Evolutionary conservation across 2,797 vertebrate genomes (phyloP).

Genomic region (Anabas testudineus): DNA sequence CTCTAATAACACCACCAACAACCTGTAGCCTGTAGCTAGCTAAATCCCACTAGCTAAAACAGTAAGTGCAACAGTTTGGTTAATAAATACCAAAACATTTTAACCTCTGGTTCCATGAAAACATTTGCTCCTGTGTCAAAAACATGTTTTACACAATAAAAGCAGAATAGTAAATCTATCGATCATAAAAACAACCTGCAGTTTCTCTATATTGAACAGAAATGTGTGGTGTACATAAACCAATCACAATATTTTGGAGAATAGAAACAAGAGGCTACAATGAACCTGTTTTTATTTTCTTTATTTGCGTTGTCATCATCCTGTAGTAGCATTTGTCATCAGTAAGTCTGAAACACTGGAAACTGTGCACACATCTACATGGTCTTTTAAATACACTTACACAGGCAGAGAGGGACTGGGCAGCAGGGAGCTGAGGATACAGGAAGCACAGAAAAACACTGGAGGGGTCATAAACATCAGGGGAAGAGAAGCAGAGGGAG

Average conservation of each 20-base stretch:
- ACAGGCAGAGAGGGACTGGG: slow-evolving; percentile 72
- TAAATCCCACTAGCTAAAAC: no score
- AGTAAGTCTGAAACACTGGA: slow-evolving; percentile 84
- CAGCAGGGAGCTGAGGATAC: slow-evolving; percentile 29
- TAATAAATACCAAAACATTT: no score
- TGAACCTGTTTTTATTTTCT: slow-evolving; percentile 72
- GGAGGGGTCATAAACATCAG: slow-evolving; percentile 75
- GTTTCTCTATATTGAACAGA: neutral
- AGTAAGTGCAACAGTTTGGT: no score
- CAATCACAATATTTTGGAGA: neutral
- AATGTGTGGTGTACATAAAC: neutral
- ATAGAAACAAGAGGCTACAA: slow-evolving; percentile 3
- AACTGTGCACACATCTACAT: slow-evolving; percentile 91
- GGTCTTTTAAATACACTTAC: slow-evolving; percentile 92
- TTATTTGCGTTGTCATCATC: slow-evolving; percentile 84
- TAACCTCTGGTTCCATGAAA: no score
- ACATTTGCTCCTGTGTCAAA: neutral
- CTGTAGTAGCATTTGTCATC: slow-evolving; percentile 86
- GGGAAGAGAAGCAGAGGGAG: slow-evolving; percentile 46
- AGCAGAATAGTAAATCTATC: neutral
- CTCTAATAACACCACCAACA: no score
- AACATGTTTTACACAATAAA: neutral
- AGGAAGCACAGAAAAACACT: slow-evolving; percentile 91
- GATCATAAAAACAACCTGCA: neutral
- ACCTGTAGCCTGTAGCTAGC: no score